Percentiles rank a stretch among this genome's conserved stretches.
phyloP scores from a whole-genome alignment of 2,888 invertebrate genomes.

The Ectemnius continuus region DNA sequence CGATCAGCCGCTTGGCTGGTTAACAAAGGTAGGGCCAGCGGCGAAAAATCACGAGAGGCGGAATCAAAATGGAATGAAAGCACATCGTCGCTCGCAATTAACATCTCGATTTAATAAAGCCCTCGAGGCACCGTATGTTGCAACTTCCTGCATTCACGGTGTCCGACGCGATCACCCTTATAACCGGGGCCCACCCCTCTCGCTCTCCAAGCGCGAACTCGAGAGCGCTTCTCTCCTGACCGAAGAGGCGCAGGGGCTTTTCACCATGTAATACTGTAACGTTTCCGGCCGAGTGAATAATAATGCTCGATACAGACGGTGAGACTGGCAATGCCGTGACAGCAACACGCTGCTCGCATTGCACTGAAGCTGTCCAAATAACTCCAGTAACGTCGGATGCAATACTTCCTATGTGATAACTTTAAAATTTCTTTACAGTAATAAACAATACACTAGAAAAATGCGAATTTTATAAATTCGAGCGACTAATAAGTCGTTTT shows the following conservation, averaged over 20 bases:
- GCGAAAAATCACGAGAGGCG: slow-evolving; percentile 8
- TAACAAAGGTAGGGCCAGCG: background rate
- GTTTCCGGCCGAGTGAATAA: slow-evolving; percentile 76
- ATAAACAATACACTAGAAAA: too few species aligned
- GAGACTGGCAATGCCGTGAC: slow-evolving; percentile 33
- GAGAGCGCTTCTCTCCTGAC: slow-evolving; percentile 41
- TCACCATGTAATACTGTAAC: slow-evolving; percentile 73
- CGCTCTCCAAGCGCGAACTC: background rate
- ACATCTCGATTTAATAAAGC: slow-evolving; percentile 73
- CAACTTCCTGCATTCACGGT: slow-evolving; percentile 56
- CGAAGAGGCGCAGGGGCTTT: slow-evolving; percentile 61
- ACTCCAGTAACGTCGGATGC: too few species aligned
- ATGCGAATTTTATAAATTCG: too few species aligned
- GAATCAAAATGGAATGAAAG: slow-evolving; percentile 37
- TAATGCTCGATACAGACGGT: slow-evolving; percentile 59
- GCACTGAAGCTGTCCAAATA: too few species aligned
- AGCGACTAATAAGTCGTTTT: too few species aligned
- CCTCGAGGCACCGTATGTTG: slow-evolving; percentile 75
- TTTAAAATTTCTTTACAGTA: too few species aligned
- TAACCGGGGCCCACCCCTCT: slow-evolving; percentile 31
- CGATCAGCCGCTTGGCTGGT: background rate
- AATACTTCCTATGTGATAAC: too few species aligned
- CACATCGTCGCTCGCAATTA: slow-evolving; percentile 65
- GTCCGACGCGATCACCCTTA: slow-evolving; percentile 35
- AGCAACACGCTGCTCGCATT: slow-evolving; percentile 19